phyloP scores from a whole-genome alignment of 2,797 vertebrate genomes.

The Muraenolepis orangiensis region DNA sequence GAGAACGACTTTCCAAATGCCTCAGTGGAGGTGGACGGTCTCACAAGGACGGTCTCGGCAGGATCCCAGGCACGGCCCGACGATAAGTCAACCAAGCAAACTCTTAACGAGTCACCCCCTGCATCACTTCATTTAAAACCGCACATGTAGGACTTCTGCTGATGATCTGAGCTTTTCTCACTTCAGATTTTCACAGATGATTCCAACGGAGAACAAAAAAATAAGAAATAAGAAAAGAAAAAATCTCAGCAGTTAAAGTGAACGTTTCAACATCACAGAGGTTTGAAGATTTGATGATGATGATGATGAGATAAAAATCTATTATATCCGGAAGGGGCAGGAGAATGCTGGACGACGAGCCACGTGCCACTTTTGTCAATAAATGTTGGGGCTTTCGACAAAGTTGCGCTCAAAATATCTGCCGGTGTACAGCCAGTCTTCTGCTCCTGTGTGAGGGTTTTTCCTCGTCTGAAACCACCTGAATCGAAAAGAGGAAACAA shows the following conservation, averaged over 20 bases:
- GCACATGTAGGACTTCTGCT: constrained; percentile 45
- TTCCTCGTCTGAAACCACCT: constrained; percentile 79
- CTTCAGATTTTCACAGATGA: constrained; percentile 25
- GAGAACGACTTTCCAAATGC: constrained; percentile 30
- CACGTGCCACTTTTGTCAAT: constrained; percentile 71
- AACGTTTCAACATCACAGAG: constrained; percentile 21
- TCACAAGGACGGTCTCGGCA: constrained; percentile 22
- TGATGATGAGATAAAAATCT: constrained; percentile 26
- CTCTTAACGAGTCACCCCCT: constrained; percentile 34
- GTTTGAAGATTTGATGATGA: constrained; percentile 33
- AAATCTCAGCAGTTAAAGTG: constrained; percentile 35
- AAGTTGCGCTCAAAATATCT: constrained; percentile 95
- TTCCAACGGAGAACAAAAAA: constrained; percentile 24
- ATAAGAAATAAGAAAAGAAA: background rate
- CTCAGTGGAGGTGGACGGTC: constrained; percentile 24
- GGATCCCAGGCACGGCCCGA: constrained; percentile 24
- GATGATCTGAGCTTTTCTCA: constrained; percentile 23
- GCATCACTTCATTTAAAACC: constrained; percentile 20
- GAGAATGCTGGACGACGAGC: constrained; percentile 11
- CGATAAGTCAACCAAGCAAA: constrained; percentile 41
- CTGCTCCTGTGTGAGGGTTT: constrained; percentile 84
- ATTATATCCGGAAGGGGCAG: constrained; percentile 31
- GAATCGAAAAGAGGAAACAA: constrained; percentile 14
- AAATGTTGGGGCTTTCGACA: constrained; percentile 90
- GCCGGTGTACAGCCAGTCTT: constrained; percentile 92